Evolutionary conservation across 1,140 invertebrate genomes (phyloP).

Genomic region (Drosophila gunungcola): DNA sequence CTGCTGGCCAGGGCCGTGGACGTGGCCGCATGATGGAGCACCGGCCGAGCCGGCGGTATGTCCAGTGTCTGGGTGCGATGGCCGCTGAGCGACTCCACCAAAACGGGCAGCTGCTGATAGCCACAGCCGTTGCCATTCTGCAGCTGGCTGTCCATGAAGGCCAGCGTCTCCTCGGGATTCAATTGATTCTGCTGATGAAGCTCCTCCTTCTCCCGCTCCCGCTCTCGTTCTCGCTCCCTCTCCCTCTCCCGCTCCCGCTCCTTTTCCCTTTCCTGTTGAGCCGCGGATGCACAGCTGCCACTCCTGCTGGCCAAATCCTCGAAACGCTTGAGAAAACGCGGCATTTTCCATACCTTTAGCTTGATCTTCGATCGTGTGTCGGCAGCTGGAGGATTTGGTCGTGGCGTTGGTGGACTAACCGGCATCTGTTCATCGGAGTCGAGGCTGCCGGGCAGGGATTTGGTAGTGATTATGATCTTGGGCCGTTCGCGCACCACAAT

Average conservation of each 20-base stretch:
- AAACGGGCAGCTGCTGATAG: constrained; percentile 88
- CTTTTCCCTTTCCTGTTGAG: not conserved
- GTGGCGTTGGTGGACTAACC: constrained; percentile 36
- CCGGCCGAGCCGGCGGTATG: constrained; percentile 62
- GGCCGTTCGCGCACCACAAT: constrained; percentile 81
- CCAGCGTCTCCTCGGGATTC: constrained; percentile 55
- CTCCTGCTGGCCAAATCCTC: constrained; percentile 80
- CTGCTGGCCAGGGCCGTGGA: constrained; percentile 66
- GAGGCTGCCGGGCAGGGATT: constrained; percentile 91
- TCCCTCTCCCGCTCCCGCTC: constrained; percentile 10
- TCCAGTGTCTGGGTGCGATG: constrained; percentile 65
- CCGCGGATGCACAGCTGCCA: not conserved
- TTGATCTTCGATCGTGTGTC: constrained; percentile 86
- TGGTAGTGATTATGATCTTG: constrained; percentile 87
- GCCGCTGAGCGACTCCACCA: constrained; percentile 86
- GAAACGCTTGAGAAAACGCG: constrained; percentile 87
- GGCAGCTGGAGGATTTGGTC: not conserved
- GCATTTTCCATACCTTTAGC: constrained; percentile 88
- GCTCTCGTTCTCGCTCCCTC: constrained; percentile 24
- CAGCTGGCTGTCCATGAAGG: constrained; percentile 76
- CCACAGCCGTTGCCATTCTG: constrained; percentile 71
- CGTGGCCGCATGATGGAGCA: constrained; percentile 71
- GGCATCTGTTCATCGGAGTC: constrained; percentile 89
- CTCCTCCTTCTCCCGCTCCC: constrained; percentile 12
- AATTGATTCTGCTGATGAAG: constrained; percentile 20